A percentile compares a stretch with the other conserved stretches of the same genome.
Evolutionary conservation across 1,140 invertebrate genomes (phyloP).

Genomic region (Arion vulgaris): DNA sequence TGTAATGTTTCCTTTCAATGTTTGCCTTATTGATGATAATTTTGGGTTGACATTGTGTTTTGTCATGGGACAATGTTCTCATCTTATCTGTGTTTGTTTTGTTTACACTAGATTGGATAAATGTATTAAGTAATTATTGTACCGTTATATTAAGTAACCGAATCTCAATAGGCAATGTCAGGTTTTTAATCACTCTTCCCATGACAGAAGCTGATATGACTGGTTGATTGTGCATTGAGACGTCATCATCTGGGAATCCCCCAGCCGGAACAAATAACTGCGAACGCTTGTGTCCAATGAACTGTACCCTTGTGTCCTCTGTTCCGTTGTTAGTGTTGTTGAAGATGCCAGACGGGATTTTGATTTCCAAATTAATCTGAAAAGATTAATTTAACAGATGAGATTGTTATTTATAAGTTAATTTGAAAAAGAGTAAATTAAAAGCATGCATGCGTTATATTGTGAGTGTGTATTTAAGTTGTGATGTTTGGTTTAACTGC

Average conservation of each 20-base stretch:
- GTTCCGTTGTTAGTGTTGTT: not conserved
- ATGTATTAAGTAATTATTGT: not conserved
- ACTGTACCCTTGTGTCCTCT: constrained; percentile 4
- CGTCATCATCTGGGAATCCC: not conserved
- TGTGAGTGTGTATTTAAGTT: no score
- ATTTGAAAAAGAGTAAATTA: no score
- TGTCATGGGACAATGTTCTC: no score
- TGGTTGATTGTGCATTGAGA: not conserved
- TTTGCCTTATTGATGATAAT: no score
- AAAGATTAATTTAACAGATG: not conserved
- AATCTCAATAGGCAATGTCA: constrained; percentile 2
- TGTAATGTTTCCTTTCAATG: no score
- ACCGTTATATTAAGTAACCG: constrained; percentile 7
- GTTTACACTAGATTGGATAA: no score
- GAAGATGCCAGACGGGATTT: not conserved
- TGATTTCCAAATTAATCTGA: constrained; percentile 2
- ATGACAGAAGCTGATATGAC: constrained; percentile 20
- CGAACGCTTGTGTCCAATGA: constrained; percentile 23
- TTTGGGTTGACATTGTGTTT: no score
- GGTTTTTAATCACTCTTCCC: not conserved
- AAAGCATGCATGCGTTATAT: no score
- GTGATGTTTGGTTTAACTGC: no score
- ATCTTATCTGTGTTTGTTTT: no score
- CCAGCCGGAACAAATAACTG: constrained; percentile 27
- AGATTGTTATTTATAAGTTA: no score